Conservation (phyloP, 2,888 invertebrate species). For the Chrysolina americana region DNA sequence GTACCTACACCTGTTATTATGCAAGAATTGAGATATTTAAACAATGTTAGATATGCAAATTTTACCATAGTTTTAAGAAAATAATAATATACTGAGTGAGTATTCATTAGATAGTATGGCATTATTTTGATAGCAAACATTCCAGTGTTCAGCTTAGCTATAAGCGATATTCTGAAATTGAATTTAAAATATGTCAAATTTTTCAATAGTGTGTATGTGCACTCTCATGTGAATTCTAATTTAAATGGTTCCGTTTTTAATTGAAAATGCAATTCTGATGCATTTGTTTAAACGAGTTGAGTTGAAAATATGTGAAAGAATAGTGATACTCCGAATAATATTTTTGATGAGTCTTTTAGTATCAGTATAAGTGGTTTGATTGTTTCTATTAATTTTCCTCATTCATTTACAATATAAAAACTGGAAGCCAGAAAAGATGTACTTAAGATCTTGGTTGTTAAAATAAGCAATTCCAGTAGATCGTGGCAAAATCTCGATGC, state of each 20-base stretch:
- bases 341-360: too few species aligned
- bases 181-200: neutral
- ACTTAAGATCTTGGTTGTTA: too few species aligned
- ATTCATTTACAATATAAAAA: too few species aligned
- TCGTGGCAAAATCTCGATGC: too few species aligned
- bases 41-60: slow-evolving; percentile 20
- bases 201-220: neutral
- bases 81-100: slow-evolving; percentile 7
- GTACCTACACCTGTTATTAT: slow-evolving; percentile 13
- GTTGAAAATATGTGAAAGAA: too few species aligned
- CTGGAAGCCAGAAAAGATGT: too few species aligned
- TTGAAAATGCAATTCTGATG: neutral
- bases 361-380: too few species aligned
- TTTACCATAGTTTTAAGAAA: slow-evolving; percentile 3
- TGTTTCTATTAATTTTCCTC: too few species aligned
- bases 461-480: too few species aligned
- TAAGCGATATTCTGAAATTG: neutral
- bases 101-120: slow-evolving; percentile 1
- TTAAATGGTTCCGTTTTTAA: neutral
- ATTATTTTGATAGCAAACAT: neutral
- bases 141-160: neutral
- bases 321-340: too few species aligned
- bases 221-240: neutral
- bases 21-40: slow-evolving; percentile 17
- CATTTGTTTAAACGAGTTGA: too few species aligned